phyloP scores from a whole-genome alignment of 2,113 vertebrate genomes.

The Oreochromis spilurus region DNA sequence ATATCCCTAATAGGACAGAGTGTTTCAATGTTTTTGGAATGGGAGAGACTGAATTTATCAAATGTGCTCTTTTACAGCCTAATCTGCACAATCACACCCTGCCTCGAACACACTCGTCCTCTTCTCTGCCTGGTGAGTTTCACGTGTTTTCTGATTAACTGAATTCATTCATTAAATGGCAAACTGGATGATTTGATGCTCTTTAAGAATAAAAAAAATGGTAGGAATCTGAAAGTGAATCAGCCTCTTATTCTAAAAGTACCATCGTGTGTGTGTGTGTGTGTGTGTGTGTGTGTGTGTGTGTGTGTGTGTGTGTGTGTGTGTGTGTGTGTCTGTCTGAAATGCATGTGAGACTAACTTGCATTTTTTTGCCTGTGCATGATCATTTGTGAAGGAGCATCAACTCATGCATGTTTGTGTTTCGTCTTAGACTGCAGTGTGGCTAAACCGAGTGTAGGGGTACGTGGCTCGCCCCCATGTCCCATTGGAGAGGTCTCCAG shows the following conservation, averaged over 20 bases:
- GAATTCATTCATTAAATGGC: neutral
- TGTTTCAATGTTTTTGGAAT: neutral
- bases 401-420: conserved; percentile 48
- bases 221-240: neutral
- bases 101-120: conserved; percentile 76
- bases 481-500: conserved; percentile 50
- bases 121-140: conserved; percentile 77
- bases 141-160: neutral
- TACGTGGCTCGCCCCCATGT: conserved; percentile 12
- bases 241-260: neutral
- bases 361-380: neutral
- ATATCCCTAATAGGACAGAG: neutral
- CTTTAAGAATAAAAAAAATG: neutral
- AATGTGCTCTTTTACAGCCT: conserved; percentile 60
- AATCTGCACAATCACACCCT: conserved; percentile 76
- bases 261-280: neutral
- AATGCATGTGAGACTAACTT: conserved; percentile 1
- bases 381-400: neutral
- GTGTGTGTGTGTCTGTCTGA: neutral
- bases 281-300: neutral
- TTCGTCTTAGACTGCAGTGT: conserved; percentile 68
- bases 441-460: conserved; percentile 57
- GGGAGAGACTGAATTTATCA: neutral
- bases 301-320: neutral
- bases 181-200: neutral